phyloP scores from a whole-genome alignment of 2,888 invertebrate genomes.

The Lithosia quadra region DNA sequence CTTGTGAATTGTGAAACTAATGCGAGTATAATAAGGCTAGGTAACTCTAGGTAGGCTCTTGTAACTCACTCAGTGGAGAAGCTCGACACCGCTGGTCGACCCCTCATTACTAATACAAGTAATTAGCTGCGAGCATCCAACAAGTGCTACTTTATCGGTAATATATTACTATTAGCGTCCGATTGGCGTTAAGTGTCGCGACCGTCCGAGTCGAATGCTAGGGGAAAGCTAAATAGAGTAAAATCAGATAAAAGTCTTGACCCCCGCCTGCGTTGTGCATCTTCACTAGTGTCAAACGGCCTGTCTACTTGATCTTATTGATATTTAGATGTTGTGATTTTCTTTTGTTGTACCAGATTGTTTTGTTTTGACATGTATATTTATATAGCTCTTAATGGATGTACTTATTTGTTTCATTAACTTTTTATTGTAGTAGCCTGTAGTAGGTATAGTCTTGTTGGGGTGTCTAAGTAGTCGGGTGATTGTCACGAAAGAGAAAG shows the following conservation, averaged over 20 bases:
- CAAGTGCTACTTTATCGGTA: constrained; percentile 74
- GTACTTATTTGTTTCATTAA: background rate
- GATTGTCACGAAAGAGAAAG: no score
- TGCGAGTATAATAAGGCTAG: no score
- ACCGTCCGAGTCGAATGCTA: constrained; percentile 43
- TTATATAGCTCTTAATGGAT: background rate
- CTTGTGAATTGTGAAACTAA: constrained; percentile 69
- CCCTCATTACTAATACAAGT: constrained; percentile 82
- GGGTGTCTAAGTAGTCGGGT: no score
- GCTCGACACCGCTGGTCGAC: constrained; percentile 37
- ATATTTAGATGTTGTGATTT: constrained; percentile 55
- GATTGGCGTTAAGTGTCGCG: constrained; percentile 79
- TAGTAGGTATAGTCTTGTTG: no score
- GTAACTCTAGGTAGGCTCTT: constrained; percentile 51
- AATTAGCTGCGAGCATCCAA: constrained; percentile 76
- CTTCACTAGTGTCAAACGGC: constrained; percentile 78
- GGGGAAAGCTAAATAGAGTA: constrained; percentile 62
- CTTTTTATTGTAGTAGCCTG: no score
- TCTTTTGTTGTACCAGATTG: constrained; percentile 24
- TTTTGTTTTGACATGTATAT: constrained; percentile 6
- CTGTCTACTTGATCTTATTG: constrained; percentile 48
- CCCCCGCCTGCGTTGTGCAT: constrained; percentile 62
- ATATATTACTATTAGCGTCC: constrained; percentile 79
- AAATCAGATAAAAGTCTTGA: constrained; percentile 63
- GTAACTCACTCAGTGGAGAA: constrained; percentile 34